Conservation (phyloP, 2,797 vertebrate genomes). For the Schizopygopsis pylzovi region DNA sequence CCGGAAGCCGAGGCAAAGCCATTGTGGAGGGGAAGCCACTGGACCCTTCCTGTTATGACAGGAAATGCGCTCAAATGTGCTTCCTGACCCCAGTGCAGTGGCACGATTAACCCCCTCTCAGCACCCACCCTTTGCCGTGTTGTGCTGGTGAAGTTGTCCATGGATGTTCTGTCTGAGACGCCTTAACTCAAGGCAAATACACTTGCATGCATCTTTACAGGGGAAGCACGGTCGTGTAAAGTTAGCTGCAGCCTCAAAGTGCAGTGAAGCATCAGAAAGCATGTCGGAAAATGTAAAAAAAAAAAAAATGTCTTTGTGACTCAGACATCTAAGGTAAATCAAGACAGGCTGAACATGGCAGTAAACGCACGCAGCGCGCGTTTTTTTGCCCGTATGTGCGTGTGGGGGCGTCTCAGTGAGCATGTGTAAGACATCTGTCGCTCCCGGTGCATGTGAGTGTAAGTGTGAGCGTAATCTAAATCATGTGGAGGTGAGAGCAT, state of each 20-base stretch:
- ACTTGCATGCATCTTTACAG: background rate
- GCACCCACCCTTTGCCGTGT: slow-evolving; percentile 69
- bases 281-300: slow-evolving; percentile 1
- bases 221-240: background rate
- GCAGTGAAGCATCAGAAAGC: background rate
- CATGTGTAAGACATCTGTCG: slow-evolving; percentile 50
- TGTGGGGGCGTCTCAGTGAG: slow-evolving; percentile 40
- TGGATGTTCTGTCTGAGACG: background rate
- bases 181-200: slow-evolving; percentile 1
- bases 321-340: slow-evolving; percentile 17
- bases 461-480: slow-evolving; percentile 39
- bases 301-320: background rate
- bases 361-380: background rate
- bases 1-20: slow-evolving; percentile 83
- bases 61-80: slow-evolving; percentile 95
- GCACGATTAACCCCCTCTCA: slow-evolving; percentile 81
- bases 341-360: slow-evolving; percentile 16
- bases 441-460: slow-evolving; percentile 31
- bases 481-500: slow-evolving; percentile 50
- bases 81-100: slow-evolving; percentile 87
- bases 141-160: background rate
- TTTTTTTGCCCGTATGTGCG: slow-evolving; percentile 25
- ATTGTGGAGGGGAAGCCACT: slow-evolving; percentile 86
- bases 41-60: slow-evolving; percentile 97
- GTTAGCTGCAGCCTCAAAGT: background rate